Conservation (phyloP, 2,113 vertebrate species). For the Gadus macrocephalus region DNA sequence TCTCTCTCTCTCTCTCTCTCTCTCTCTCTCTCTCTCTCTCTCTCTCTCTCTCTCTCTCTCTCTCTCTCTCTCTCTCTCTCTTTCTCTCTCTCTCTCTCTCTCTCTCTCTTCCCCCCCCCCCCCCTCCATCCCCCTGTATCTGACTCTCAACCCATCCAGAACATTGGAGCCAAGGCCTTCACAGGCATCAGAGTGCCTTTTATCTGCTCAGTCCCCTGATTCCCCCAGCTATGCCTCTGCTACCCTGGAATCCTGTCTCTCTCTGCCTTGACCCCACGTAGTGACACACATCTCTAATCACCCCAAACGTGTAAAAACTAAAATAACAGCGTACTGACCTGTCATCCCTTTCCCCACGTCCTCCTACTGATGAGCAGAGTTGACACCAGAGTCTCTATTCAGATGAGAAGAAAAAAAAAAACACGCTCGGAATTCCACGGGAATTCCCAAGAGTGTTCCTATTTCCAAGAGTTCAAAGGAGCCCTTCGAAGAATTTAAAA, state of each 20-base stretch:
- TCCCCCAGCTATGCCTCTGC: neutral
- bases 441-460: neutral
- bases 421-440: neutral
- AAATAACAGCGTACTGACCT: neutral
- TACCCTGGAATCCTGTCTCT: slow-evolving; percentile 7
- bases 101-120: too few relatives aligned
- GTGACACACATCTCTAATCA: neutral
- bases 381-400: neutral
- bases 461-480: neutral
- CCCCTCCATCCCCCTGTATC: neutral
- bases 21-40: too few relatives aligned
- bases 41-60: too few relatives aligned
- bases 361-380: slow-evolving; percentile 4
- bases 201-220: neutral
- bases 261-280: neutral
- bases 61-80: too few relatives aligned
- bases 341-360: slow-evolving; percentile 9
- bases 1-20: too few relatives aligned
- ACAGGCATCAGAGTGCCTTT: slow-evolving; percentile 6
- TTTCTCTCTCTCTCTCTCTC: too few relatives aligned
- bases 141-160: slow-evolving; percentile 5
- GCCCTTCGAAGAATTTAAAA: neutral
- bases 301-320: neutral
- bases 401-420: neutral
- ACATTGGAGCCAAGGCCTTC: neutral